Evolutionary conservation across 2,888 invertebrate genomes (phyloP).

Genomic region (Trissoscelio sp.): DNA sequence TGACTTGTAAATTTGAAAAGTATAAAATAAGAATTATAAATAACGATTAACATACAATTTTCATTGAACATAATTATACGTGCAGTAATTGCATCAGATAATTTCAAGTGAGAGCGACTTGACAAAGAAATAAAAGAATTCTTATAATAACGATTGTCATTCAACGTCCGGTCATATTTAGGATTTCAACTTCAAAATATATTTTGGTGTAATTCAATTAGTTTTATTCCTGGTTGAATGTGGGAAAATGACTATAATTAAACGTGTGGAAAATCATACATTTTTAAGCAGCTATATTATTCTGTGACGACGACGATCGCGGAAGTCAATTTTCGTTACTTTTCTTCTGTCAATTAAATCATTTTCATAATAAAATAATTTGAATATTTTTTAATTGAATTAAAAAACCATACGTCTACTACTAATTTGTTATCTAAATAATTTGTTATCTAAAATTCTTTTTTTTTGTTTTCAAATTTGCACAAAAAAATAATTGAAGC

Average conservation of each 20-base stretch:
- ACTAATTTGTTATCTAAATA: too few species aligned
- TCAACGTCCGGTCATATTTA: slow-evolving; percentile 42
- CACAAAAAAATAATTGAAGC: background rate
- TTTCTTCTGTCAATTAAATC: too few species aligned
- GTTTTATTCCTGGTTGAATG: slow-evolving; percentile 11
- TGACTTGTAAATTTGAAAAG: background rate
- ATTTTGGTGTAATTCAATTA: slow-evolving; percentile 28
- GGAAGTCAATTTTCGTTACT: too few species aligned
- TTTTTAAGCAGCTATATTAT: background rate
- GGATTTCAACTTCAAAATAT: slow-evolving; percentile 13
- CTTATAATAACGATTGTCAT: slow-evolving; percentile 52
- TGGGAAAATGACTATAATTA: background rate
- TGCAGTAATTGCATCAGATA: slow-evolving; percentile 12
- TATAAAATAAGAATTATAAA: background rate
- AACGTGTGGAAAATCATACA: background rate
- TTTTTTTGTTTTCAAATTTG: too few species aligned
- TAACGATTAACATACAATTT: background rate
- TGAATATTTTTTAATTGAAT: too few species aligned
- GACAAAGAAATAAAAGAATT: slow-evolving; percentile 38
- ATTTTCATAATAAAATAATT: too few species aligned
- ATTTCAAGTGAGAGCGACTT: background rate
- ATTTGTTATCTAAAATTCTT: too few species aligned
- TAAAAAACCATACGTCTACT: too few species aligned
- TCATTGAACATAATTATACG: background rate
- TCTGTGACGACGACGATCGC: too few species aligned